Evolutionary conservation across 92 coral and sea anemone genomes (phyloP).

Genomic region (Heliopora coerulea): DNA sequence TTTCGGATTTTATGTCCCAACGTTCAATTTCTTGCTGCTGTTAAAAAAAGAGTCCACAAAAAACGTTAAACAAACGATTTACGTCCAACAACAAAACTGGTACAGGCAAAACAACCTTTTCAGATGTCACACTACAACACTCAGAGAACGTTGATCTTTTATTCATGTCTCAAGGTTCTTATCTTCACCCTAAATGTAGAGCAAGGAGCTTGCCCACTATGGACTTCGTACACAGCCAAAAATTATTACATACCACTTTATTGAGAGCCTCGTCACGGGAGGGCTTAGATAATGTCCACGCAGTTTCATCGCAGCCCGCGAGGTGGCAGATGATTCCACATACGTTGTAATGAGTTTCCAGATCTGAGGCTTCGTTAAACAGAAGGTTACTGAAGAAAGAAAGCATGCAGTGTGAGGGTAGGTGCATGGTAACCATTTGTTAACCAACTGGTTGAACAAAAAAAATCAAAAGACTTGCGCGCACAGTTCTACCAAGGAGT

Average conservation of each 20-base stretch:
- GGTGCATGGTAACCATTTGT: too few species aligned
- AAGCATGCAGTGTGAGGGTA: too few species aligned
- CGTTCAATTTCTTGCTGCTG: constrained; percentile 61
- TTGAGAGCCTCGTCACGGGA: constrained; percentile 59
- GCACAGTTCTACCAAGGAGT: too few species aligned
- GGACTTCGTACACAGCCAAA: too few species aligned
- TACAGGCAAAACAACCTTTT: too few species aligned
- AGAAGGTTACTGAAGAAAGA: constrained; percentile 76
- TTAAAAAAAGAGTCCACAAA: neutral
- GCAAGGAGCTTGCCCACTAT: too few species aligned
- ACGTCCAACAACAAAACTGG: neutral
- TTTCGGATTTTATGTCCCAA: constrained; percentile 67
- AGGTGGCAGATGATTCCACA: constrained; percentile 84
- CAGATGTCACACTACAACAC: too few species aligned
- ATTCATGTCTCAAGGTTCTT: too few species aligned
- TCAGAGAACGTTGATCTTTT: too few species aligned
- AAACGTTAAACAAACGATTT: neutral
- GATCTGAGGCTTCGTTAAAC: constrained; percentile 45
- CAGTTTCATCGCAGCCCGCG: constrained; percentile 68
- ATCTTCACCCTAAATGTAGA: too few species aligned
- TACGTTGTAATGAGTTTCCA: constrained; percentile 85
- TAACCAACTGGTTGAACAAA: too few species aligned
- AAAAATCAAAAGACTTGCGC: too few species aligned
- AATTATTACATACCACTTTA: constrained; percentile 68
- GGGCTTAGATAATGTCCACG: constrained; percentile 57